A percentile compares a stretch with the other conserved stretches of the same genome.
Conservation (phyloP, 2,888 invertebrate genomes). For the Scaptomyza caliginosa region DNA sequence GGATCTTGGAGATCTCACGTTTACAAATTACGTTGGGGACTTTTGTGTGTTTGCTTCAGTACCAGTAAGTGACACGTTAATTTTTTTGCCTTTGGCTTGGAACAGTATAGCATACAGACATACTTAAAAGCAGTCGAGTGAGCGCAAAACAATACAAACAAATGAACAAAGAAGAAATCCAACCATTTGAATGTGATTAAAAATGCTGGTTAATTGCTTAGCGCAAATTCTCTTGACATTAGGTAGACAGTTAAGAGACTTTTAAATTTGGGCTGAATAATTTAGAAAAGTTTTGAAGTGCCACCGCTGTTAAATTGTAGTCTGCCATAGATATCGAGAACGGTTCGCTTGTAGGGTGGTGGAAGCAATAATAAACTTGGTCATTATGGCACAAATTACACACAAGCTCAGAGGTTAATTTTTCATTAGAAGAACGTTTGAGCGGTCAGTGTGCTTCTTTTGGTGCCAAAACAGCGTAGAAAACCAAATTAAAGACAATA, state of each 20-base stretch:
- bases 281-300: background rate
- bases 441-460: too few relatives aligned
- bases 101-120: conserved; percentile 63
- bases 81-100: conserved; percentile 66
- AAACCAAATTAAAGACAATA: conserved; percentile 39
- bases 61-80: conserved; percentile 65
- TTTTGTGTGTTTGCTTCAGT: conserved; percentile 19
- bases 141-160: conserved; percentile 49
- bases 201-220: conserved; percentile 56
- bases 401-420: conserved; percentile 47
- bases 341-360: conserved; percentile 18
- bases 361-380: conserved; percentile 49
- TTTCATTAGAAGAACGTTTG: conserved; percentile 48
- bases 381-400: conserved; percentile 55
- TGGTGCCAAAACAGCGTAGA: conserved; percentile 7
- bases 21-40: conserved; percentile 24
- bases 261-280: background rate
- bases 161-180: conserved; percentile 15
- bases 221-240: conserved; percentile 27
- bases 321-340: background rate
- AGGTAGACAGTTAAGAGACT: conserved; percentile 15
- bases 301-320: background rate
- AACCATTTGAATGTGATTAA: conserved; percentile 53
- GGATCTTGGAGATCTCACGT: conserved; percentile 41
- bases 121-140: conserved; percentile 69